A percentile compares a stretch with the other conserved stretches of the same genome.
Conservation (phyloP, 1,140 invertebrate genomes). For the Hydropsyche tenuis region DNA sequence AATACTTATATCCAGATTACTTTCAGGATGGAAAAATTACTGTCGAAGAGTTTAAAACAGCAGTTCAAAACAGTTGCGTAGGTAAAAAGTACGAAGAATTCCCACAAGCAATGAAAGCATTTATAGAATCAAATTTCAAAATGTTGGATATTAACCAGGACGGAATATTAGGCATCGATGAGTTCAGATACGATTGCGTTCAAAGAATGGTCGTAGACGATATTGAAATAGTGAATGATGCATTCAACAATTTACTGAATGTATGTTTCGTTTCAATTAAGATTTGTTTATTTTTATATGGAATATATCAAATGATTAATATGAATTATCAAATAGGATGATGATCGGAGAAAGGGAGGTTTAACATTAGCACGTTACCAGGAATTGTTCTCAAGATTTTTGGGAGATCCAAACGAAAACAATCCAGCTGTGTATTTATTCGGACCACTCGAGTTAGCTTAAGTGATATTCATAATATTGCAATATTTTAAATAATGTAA, state of each 20-base stretch:
- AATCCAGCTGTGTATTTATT: slow-evolving; percentile 78
- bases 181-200: slow-evolving; percentile 83
- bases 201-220: slow-evolving; percentile 78
- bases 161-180: slow-evolving; percentile 77
- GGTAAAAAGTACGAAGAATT: slow-evolving; percentile 80
- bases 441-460: slow-evolving; percentile 69
- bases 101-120: slow-evolving; percentile 76
- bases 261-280: slow-evolving; percentile 62
- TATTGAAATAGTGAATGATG: slow-evolving; percentile 76
- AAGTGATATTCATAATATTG: too few species aligned
- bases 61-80: slow-evolving; percentile 80
- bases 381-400: slow-evolving; percentile 81
- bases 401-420: slow-evolving; percentile 75
- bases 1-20: not conserved
- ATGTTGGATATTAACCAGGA: slow-evolving; percentile 82
- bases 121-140: slow-evolving; percentile 82
- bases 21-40: slow-evolving; percentile 81
- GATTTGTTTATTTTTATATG: not conserved
- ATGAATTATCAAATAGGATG: slow-evolving; percentile 66
- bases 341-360: slow-evolving; percentile 78
- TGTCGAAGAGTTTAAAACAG: slow-evolving; percentile 81
- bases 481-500: too few species aligned
- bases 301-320: too few species aligned
- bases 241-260: slow-evolving; percentile 76
- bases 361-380: slow-evolving; percentile 78